phyloP scores from a whole-genome alignment of 2,888 invertebrate genomes.

The Caradrina clavipalpis region DNA sequence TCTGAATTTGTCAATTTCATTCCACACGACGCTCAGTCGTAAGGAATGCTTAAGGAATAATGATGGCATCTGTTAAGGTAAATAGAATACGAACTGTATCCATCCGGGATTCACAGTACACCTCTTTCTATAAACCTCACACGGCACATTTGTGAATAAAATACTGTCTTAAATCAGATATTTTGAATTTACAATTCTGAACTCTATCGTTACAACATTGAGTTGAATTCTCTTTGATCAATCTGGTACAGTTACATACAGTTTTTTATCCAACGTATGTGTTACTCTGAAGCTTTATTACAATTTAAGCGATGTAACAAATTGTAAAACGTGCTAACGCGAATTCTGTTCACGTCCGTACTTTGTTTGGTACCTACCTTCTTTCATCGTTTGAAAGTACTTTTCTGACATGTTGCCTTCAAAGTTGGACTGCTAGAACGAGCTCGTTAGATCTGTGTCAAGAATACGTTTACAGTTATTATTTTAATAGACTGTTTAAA shows the following conservation, averaged over 20 bases:
- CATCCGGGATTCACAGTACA: constrained; percentile 85
- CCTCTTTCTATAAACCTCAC: constrained; percentile 86
- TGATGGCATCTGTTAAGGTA: constrained; percentile 86
- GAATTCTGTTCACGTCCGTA: constrained; percentile 86
- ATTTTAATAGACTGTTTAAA: constrained; percentile 8
- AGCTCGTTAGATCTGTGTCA: constrained; percentile 59
- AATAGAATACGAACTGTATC: constrained; percentile 88
- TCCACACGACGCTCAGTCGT: constrained; percentile 67
- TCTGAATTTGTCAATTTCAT: constrained; percentile 71
- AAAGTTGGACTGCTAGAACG: constrained; percentile 62
- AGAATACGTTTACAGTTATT: constrained; percentile 37
- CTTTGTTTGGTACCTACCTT: constrained; percentile 82
- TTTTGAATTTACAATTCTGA: constrained; percentile 7
- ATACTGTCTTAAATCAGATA: constrained; percentile 64
- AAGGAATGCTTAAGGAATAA: constrained; percentile 83
- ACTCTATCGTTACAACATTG: constrained; percentile 35
- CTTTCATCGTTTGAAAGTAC: constrained; percentile 79
- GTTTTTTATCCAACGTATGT: constrained; percentile 74
- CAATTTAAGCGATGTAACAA: constrained; percentile 89
- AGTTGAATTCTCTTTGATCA: constrained; percentile 54
- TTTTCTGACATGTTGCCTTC: constrained; percentile 76
- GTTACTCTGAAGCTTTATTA: constrained; percentile 87
- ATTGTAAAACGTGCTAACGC: constrained; percentile 87
- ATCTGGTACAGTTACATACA: constrained; percentile 61
- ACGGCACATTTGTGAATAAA: constrained; percentile 59